phyloP scores from a whole-genome alignment of 2,797 vertebrate species.

The Microtus obscurus region DNA sequence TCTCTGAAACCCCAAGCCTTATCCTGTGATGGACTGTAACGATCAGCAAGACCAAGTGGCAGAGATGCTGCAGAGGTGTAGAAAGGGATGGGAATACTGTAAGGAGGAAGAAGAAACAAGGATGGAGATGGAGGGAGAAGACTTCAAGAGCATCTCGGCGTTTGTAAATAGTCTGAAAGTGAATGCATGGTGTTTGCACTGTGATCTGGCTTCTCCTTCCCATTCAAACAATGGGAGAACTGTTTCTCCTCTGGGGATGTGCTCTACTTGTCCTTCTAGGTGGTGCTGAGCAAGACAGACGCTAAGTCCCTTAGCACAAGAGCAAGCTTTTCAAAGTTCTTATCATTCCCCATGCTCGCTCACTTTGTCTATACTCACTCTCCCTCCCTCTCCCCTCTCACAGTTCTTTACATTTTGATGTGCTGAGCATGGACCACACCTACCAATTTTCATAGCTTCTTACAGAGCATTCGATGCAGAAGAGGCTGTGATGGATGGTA shows the following conservation, averaged over 20 bases:
- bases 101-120: not conserved
- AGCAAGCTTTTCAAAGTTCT: too few species aligned
- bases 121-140: not conserved
- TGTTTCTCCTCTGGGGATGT: too few species aligned
- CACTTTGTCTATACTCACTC: too few species aligned
- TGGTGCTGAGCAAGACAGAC: not conserved
- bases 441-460: not conserved
- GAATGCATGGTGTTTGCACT: too few species aligned
- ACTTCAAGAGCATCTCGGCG: not conserved
- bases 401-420: not conserved
- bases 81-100: not conserved
- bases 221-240: not conserved
- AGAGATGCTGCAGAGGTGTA: not conserved
- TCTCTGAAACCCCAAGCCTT: not conserved
- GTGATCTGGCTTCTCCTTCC: not conserved
- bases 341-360: not conserved
- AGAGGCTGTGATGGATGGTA: not conserved
- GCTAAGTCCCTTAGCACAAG: not conserved
- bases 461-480: not conserved
- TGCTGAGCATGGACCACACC: not conserved
- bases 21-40: not conserved
- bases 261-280: not conserved
- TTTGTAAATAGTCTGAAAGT: not conserved
- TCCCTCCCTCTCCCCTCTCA: not conserved
- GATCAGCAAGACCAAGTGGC: not conserved